Conservation (phyloP, 2,113 vertebrate species). For the Hepsetus odoe region DNA sequence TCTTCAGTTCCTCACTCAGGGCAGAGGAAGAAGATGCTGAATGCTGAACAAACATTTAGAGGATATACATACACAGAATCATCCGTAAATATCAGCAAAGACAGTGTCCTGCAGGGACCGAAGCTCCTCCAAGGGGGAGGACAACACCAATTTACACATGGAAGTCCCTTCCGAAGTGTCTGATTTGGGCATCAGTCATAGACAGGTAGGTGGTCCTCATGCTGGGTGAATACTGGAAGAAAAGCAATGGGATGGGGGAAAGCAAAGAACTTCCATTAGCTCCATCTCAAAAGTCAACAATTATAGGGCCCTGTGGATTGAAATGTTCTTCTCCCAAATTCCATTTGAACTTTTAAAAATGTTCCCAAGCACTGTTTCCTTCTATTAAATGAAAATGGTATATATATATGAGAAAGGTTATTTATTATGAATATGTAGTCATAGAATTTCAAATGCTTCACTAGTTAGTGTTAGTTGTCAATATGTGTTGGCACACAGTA, state of each 20-base stretch:
- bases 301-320: background rate
- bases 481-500: too few relatives aligned
- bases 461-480: too few relatives aligned
- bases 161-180: constrained; percentile 81
- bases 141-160: constrained; percentile 74
- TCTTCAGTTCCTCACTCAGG: constrained; percentile 3
- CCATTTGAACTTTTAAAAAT: background rate
- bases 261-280: background rate
- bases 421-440: too few relatives aligned
- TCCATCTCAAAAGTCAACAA: background rate
- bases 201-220: constrained; percentile 94
- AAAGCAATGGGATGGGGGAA: constrained; percentile 17
- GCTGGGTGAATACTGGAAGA: constrained; percentile 89
- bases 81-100: constrained; percentile 38
- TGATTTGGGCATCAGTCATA: constrained; percentile 84
- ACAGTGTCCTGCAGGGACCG: constrained; percentile 36
- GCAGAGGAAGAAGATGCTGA: background rate
- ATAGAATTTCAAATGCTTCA: too few relatives aligned
- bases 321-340: background rate
- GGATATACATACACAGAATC: constrained; percentile 13
- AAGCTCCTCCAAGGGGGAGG: constrained; percentile 42
- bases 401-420: too few relatives aligned
- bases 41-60: too few relatives aligned
- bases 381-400: background rate
- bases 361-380: too few relatives aligned